Base-by-base conservation (phyloP, 2,797 vertebrate genomes). In the Triplophysa yarkandensis region DNA sequence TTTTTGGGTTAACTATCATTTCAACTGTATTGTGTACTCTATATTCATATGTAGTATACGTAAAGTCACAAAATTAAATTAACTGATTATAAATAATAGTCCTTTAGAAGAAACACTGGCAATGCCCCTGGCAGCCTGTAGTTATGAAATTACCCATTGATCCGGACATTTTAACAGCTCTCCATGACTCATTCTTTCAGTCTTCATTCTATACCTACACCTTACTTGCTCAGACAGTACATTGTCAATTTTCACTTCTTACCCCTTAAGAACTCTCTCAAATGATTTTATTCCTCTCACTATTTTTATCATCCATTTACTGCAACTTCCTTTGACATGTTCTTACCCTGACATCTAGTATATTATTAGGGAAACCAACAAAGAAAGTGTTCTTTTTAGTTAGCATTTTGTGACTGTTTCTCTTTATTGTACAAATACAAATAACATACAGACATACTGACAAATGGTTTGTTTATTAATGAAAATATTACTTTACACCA, bases 81-180 rank as follows among this genome's bases (percentile, higher is more conserved):
- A n/a, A n/a, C n/a, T n/a, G 3, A 8, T 8, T 48, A 10, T 50
- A 50, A 21, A 50, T 21, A 50, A 23, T 23, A 50, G 8, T 21
- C 17, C 44, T 46, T 7, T 8, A n/a, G 46, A 3, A 21, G 23
- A 21, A 10, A 21, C 1, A 0, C 7, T 50, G 9, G 46, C 9
- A 4, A 23, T 3, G 46, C n/a, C 8, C 9, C 46, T 46, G 41
- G 55, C 8, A 60, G 32, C 54, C 41, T 27, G 8, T 46, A 23
- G 54, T 46, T 70, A n/a, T 46, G 55, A 60, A 48, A 43, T 50
- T 62, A 52, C 32, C 27, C 63, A 41, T 72, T 72, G 58, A 63
- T 72, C 7, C n/a, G 10, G 39, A 30, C 2, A 0, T 63, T 17
- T 54, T 41, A 41, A 72, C 58, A 52, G 23, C 58, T 9, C 17